Conservation (phyloP, 2,113 vertebrate genomes). For the Psephotus haematonotus region DNA sequence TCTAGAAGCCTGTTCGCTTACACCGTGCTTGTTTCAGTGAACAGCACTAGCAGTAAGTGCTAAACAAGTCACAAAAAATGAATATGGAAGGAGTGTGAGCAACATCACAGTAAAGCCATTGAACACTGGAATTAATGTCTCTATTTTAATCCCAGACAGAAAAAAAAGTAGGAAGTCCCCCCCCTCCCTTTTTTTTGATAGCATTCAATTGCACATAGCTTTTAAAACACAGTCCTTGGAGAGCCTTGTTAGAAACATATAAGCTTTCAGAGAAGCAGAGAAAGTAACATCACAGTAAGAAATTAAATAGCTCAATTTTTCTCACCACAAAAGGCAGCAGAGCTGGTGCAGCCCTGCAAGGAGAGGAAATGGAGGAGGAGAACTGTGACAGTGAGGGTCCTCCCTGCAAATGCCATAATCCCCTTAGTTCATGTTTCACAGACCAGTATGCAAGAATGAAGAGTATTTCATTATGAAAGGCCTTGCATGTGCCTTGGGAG, state of each 20-base stretch:
- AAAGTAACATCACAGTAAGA: not conserved
- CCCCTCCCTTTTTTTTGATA: not conserved
- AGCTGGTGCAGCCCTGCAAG: not conserved
- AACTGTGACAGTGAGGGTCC: accelerated
- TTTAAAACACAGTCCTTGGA: not conserved
- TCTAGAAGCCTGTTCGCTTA: not conserved
- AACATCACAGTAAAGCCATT: not conserved
- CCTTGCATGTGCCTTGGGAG: accelerated
- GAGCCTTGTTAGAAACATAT: not conserved
- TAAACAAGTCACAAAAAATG: constrained; percentile 30
- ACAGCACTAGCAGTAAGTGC: not conserved
- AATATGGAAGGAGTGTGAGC: not conserved
- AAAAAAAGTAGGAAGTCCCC: not conserved
- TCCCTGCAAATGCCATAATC: not conserved
- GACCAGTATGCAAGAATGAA: not conserved
- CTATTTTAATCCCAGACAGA: not conserved
- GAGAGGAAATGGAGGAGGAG: not conserved
- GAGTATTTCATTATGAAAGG: not conserved
- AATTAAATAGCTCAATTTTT: not conserved
- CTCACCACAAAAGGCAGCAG: not conserved
- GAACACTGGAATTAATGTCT: not conserved
- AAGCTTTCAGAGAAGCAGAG: not conserved
- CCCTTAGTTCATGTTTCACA: accelerated
- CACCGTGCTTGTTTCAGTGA: not conserved
- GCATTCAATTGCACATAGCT: not conserved